phyloP scores from a whole-genome alignment of 2,888 invertebrate genomes.

The Myopa tessellatipennis region DNA sequence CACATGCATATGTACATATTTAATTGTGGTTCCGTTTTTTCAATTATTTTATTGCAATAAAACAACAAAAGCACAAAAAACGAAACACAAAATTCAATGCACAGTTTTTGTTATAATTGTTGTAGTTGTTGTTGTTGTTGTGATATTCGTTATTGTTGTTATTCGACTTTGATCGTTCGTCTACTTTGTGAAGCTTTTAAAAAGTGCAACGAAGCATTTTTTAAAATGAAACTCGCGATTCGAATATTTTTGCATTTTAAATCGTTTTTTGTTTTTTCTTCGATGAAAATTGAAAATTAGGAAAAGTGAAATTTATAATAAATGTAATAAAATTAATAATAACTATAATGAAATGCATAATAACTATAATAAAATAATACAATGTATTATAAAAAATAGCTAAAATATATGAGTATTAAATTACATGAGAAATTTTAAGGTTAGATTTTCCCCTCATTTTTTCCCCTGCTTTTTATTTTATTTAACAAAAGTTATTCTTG shows the following conservation, averaged over 20 bases:
- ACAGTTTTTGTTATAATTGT: background rate
- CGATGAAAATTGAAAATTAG: background rate
- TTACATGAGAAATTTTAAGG: too few relatives aligned
- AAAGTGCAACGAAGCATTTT: slow-evolving; percentile 44
- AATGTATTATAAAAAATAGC: too few relatives aligned
- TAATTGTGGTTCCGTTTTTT: background rate
- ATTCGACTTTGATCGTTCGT: slow-evolving; percentile 22
- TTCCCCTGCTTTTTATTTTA: too few relatives aligned
- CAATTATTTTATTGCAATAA: background rate
- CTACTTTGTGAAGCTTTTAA: slow-evolving; percentile 27
- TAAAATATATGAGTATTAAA: too few relatives aligned
- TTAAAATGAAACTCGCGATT: slow-evolving; percentile 39
- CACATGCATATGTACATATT: background rate
- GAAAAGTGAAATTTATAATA: background rate
- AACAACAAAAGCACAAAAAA: background rate
- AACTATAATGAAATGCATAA: too few relatives aligned
- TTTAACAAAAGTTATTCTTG: too few relatives aligned
- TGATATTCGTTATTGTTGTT: background rate
- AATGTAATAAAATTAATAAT: background rate
- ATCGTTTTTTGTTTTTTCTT: background rate
- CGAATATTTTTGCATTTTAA: slow-evolving; percentile 32
- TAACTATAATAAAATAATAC: too few relatives aligned
- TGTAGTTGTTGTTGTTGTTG: background rate
- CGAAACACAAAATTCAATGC: background rate
- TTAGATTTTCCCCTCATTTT: too few relatives aligned